phyloP scores from a whole-genome alignment of 2,797 vertebrate genomes.

The Catamblyrhynchus diadema region DNA sequence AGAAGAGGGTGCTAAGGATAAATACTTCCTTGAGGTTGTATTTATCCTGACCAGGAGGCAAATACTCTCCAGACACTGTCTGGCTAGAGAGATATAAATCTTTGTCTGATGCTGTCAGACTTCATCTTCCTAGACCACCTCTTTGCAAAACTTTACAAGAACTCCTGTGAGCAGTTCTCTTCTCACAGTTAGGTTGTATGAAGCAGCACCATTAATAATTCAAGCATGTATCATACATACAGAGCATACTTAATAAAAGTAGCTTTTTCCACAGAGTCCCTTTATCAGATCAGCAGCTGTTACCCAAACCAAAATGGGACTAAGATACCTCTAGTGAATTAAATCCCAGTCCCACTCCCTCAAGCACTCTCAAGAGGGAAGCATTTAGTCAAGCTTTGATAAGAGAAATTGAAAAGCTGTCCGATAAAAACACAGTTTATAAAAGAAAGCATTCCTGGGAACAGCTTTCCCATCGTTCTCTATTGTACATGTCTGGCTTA shows the following conservation, averaged over 20 bases:
- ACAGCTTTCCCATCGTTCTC: background rate
- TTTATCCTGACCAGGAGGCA: background rate
- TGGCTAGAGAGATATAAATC: background rate
- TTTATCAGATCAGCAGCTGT: background rate
- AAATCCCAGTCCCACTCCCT: background rate
- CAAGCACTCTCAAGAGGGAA: background rate
- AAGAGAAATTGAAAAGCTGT: background rate
- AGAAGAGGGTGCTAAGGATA: slow-evolving; percentile 16
- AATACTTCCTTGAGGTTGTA: background rate
- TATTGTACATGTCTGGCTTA: background rate
- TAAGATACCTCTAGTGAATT: background rate
- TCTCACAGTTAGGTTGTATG: background rate
- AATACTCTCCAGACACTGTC: background rate
- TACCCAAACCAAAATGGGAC: background rate
- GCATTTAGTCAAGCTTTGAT: background rate
- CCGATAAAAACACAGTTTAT: background rate
- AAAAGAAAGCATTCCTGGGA: background rate
- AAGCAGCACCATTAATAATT: background rate
- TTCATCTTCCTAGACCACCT: background rate
- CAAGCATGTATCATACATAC: background rate
- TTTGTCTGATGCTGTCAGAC: background rate
- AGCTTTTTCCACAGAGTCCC: background rate
- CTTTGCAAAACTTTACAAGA: background rate
- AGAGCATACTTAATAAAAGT: background rate
- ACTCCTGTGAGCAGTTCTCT: background rate